phyloP scores from a whole-genome alignment of 2,888 invertebrate genomes.

The Metallyticus violacea region DNA sequence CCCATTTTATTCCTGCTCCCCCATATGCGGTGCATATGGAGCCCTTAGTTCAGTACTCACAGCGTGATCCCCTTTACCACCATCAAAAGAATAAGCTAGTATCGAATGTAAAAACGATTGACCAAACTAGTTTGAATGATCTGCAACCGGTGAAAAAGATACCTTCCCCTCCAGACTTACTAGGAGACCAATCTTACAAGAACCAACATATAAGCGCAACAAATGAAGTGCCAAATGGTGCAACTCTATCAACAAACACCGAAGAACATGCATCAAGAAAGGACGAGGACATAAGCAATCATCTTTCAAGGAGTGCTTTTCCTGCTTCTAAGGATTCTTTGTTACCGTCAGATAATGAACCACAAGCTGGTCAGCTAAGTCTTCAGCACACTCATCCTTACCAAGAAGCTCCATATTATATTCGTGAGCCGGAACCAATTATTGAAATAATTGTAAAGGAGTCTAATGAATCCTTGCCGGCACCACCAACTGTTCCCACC shows the following conservation, averaged over 20 bases:
- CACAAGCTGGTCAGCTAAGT: slow-evolving; percentile 31
- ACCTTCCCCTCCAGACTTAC: neutral
- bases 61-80: slow-evolving; percentile 66
- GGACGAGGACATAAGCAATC: neutral
- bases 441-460: slow-evolving; percentile 91
- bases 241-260: neutral
- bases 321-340: neutral
- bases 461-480: slow-evolving; percentile 76
- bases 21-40: slow-evolving; percentile 80
- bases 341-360: slow-evolving; percentile 37
- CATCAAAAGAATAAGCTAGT: slow-evolving; percentile 13
- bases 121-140: slow-evolving; percentile 1
- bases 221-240: neutral
- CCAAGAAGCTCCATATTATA: slow-evolving; percentile 15
- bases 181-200: slow-evolving; percentile 9
- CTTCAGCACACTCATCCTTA: slow-evolving; percentile 2
- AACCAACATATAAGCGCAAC: slow-evolving; percentile 1
- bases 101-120: slow-evolving; percentile 4
- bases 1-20: slow-evolving; percentile 47
- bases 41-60: slow-evolving; percentile 74
- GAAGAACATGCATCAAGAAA: neutral
- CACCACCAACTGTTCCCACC: slow-evolving; percentile 52
- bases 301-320: slow-evolving; percentile 1
- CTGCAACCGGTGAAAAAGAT: slow-evolving; percentile 15
- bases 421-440: slow-evolving; percentile 56